Conservation (phyloP, 1,140 invertebrate species). For the Hycleus phaleratus region DNA sequence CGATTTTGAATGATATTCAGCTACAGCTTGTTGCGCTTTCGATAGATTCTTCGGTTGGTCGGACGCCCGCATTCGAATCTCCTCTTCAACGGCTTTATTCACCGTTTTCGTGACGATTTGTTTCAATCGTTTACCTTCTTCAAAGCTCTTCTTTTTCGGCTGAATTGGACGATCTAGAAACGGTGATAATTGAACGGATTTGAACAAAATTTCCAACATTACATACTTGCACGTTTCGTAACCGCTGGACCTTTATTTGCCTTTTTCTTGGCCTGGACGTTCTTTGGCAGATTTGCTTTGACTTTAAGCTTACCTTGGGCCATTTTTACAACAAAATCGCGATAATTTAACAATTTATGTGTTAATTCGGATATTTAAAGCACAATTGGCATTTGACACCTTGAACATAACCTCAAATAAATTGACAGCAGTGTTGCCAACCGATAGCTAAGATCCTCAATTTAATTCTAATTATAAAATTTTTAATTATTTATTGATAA, state of each 20-base stretch:
- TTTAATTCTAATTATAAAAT: too few species aligned
- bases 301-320: constrained; percentile 54
- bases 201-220: not conserved
- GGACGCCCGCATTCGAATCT: constrained; percentile 49
- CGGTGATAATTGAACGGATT: constrained; percentile 14
- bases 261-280: constrained; percentile 42
- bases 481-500: too few species aligned
- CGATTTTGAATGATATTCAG: constrained; percentile 24
- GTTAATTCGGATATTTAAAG: too few species aligned
- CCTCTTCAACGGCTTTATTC: constrained; percentile 53
- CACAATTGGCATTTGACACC: too few species aligned
- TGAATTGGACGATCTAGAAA: constrained; percentile 51
- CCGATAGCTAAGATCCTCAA: too few species aligned
- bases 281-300: constrained; percentile 47
- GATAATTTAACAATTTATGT: too few species aligned
- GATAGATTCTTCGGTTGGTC: constrained; percentile 44
- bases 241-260: constrained; percentile 43
- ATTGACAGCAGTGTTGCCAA: too few species aligned
- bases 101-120: constrained; percentile 53
- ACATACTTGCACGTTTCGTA: constrained; percentile 47
- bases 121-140: constrained; percentile 53
- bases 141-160: constrained; percentile 51
- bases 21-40: constrained; percentile 46
- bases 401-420: too few species aligned
- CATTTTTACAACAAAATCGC: constrained; percentile 36